Evolutionary conservation across 2,113 vertebrate genomes (phyloP).

Genomic region (Erinaceus europaeus): DNA sequence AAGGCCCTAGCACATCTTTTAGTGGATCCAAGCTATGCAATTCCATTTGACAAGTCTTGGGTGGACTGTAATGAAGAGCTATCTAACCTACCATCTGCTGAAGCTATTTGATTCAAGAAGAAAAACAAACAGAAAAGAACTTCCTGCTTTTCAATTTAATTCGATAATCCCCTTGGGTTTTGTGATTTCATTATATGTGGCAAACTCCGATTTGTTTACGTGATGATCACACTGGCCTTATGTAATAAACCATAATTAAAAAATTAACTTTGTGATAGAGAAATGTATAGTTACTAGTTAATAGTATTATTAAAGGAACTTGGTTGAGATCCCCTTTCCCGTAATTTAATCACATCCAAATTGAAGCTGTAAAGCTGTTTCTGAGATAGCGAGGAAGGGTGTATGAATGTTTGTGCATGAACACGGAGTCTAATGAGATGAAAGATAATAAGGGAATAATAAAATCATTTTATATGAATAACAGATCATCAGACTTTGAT

Average conservation of each 20-base stretch:
- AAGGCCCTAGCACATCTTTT: not conserved
- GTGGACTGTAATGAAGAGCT: not conserved
- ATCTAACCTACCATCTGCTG: not conserved
- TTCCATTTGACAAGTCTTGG: not conserved
- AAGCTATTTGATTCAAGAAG: slow-evolving; percentile 28
- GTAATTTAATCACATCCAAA: slow-evolving; percentile 44
- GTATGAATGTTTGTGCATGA: not conserved
- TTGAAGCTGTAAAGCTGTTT: not conserved
- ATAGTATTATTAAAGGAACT: slow-evolving; percentile 36
- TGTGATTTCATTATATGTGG: slow-evolving; percentile 34
- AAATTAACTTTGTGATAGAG: slow-evolving; percentile 29
- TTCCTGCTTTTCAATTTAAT: slow-evolving; percentile 30
- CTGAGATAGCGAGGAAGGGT: not conserved
- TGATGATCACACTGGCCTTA: not conserved
- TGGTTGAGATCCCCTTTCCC: not conserved
- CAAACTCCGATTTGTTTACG: slow-evolving; percentile 16
- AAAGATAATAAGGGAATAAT: slow-evolving; percentile 13
- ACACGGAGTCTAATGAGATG: not conserved
- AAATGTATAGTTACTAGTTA: slow-evolving; percentile 37
- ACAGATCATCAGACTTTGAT: not conserved
- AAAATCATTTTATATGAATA: not conserved
- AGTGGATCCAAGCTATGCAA: not conserved
- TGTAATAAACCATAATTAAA: slow-evolving; percentile 49
- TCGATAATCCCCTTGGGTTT: slow-evolving; percentile 8
- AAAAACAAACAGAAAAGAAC: not conserved